Conservation (phyloP, 1,140 invertebrate genomes). For the Microplitis mediator region DNA sequence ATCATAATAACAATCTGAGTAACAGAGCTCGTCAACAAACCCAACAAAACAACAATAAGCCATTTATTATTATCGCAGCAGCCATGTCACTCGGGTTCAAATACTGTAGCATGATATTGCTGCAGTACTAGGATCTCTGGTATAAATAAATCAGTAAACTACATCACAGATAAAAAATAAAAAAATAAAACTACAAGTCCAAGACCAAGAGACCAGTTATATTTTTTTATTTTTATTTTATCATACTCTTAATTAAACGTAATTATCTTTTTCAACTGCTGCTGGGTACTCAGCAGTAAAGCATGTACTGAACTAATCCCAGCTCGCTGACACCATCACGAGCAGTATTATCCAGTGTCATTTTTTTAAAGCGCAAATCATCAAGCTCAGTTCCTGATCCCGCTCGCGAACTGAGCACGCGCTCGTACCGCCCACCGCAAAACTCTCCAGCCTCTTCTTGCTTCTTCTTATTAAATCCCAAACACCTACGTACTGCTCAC, state of each 20-base stretch:
- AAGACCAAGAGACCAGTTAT: neutral
- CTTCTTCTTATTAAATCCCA: conserved; percentile 1
- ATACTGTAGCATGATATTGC: too few species aligned
- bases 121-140: too few species aligned
- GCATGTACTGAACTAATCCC: too few species aligned
- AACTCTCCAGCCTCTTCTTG: neutral
- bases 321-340: neutral
- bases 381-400: neutral
- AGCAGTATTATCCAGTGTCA: conserved; percentile 2
- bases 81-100: neutral
- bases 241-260: conserved; percentile 23
- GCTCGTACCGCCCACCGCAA: conserved; percentile 10
- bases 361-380: neutral
- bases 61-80: neutral
- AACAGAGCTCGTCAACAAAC: too few species aligned
- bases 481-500: conserved; percentile 26
- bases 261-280: conserved; percentile 22
- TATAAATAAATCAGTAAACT: neutral
- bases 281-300: neutral
- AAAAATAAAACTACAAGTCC: neutral
- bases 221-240: neutral
- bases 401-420: conserved; percentile 5
- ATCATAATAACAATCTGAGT: neutral
- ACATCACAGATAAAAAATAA: neutral
- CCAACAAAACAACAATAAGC: too few species aligned